Percentiles rank a stretch among this genome's conserved stretches.
These are phyloP conservation scores for Manis javanica DNA, from an alignment of 2,797 vertebrate genomes.

Conservation along the genomic window DNA sequence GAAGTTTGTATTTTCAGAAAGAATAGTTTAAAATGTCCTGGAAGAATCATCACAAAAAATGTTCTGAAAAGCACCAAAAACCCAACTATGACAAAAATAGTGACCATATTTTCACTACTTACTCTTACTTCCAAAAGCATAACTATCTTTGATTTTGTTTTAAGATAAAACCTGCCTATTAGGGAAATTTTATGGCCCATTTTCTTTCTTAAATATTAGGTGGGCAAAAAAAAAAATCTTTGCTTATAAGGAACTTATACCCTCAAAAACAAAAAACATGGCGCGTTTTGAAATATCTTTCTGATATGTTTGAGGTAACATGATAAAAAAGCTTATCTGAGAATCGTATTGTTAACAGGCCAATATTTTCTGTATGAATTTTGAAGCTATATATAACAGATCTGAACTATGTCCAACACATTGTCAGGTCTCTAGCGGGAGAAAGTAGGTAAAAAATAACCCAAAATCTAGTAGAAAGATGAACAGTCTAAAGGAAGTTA, in stretches of 20 bases:
- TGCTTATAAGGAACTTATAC: background rate
- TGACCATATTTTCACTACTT: background rate
- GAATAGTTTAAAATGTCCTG: background rate
- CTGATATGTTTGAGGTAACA: background rate
- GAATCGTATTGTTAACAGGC: slow-evolving; percentile 9
- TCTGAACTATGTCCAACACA: background rate
- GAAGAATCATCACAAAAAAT: background rate
- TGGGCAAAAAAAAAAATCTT: background rate
- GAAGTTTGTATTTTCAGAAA: background rate
- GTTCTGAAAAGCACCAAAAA: background rate
- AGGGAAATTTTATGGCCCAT: background rate
- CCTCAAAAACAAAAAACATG: background rate
- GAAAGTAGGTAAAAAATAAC: background rate
- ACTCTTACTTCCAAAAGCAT: background rate
- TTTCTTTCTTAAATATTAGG: background rate
- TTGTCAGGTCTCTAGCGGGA: background rate
- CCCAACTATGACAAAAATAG: background rate
- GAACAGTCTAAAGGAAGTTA: background rate
- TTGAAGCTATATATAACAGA: background rate
- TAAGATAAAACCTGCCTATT: background rate
- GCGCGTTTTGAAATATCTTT: slow-evolving; percentile 15
- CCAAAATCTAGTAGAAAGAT: background rate
- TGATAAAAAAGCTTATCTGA: background rate
- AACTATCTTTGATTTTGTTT: background rate
- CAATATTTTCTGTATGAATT: background rate